Evolutionary conservation across 2,797 vertebrate species (phyloP), one percentile per base, ranked within the genome.

Genomic region (Schizopygopsis pylzovi): DNA sequence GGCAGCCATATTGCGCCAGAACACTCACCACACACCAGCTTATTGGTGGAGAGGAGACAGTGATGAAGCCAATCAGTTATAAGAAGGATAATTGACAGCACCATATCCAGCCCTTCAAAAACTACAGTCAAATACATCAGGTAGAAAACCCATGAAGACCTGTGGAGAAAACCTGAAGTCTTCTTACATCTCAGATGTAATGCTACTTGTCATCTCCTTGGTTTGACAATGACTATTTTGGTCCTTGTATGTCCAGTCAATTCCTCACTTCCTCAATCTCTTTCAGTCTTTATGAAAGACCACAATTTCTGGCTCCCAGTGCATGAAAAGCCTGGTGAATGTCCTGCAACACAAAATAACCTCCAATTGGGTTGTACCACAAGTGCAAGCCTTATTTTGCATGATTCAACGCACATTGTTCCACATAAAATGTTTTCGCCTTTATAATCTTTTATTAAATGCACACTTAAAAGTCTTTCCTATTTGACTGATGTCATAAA

Each of bases 161-260:
- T 78, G 22, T n/a, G 22, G 13, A 79, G 56, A 79, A 79, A 63
- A 28, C 22, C 7, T 76, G 4, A 79, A 9, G 8, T 63, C 59
- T 63, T 81, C 33, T 41, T 82, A 45, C 18, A 15, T 72, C 68
- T 72, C 52, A 82, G 28, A 82, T 59, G 3, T 25, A 67, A 67
- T 79, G 77, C n/a, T 79, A 43, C 56, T 79, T 79, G 59, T 79
- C 78, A 81, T 68, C 12, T 54, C 39, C 18, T 41, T 56, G 52
- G 43, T 81, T 68, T 20, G 67, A 37, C 63, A 12, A 41, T 59
- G 15, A 72, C n/a, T 41, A 72, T 59, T 43, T 68, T 4, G 37
- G 37, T 54, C 39, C 39, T 20, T 59, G 37, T 22, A 41, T 81
- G 11, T 68, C 28, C 20, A 15, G 25, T 6, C 78, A 65, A 41